phyloP scores from a whole-genome alignment of 2,797 vertebrate genomes.

The Pangasius macronema region DNA sequence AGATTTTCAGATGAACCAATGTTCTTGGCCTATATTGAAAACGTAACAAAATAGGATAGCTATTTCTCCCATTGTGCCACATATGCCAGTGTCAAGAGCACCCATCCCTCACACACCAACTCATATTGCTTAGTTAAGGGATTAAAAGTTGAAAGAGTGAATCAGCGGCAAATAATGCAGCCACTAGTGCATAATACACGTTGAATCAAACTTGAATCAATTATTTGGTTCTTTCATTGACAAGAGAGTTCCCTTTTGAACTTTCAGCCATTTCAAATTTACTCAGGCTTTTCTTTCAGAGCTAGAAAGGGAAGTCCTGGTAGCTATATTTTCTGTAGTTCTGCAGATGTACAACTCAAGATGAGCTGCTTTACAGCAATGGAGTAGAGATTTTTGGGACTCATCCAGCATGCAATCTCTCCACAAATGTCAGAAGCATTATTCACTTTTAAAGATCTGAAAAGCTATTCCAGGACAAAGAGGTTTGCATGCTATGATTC shows the following conservation, averaged over 20 bases:
- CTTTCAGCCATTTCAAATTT: constrained; percentile 22
- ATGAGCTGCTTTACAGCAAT: constrained; percentile 21
- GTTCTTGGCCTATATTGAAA: constrained; percentile 11
- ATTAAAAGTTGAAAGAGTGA: constrained; percentile 19
- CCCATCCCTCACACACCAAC: background rate
- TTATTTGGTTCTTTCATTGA: constrained; percentile 11
- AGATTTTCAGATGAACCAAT: constrained; percentile 11
- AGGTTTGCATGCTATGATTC: constrained; percentile 49
- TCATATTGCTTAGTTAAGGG: constrained; percentile 18
- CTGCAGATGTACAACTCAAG: constrained; percentile 13
- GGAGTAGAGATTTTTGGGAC: constrained; percentile 43
- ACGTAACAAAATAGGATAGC: background rate
- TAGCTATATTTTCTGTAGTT: constrained; percentile 12
- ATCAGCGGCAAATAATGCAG: constrained; percentile 38
- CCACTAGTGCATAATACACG: constrained; percentile 8
- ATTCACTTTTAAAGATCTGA: constrained; percentile 59
- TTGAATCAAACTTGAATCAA: constrained; percentile 33
- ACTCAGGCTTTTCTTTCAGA: constrained; percentile 25
- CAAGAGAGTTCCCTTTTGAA: background rate
- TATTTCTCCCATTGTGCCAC: background rate
- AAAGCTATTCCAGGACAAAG: constrained; percentile 54
- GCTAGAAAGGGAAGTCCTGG: constrained; percentile 13
- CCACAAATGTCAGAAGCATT: constrained; percentile 62
- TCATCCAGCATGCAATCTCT: constrained; percentile 54
- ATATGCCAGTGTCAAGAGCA: background rate